Conservation (phyloP, 2,113 vertebrate species). For the Calidris pygmaea region DNA sequence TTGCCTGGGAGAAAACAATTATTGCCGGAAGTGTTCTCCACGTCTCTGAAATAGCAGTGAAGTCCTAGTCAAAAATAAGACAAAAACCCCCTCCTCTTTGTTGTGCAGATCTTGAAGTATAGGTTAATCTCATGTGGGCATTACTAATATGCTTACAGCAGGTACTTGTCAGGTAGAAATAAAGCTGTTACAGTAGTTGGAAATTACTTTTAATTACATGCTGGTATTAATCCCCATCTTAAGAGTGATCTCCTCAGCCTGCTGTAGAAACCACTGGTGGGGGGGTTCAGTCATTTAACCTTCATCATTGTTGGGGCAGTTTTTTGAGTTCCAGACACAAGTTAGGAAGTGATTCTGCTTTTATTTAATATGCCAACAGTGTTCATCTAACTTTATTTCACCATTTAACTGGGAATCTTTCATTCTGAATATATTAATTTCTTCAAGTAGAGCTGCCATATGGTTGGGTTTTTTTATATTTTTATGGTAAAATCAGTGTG, state of each 20-base stretch:
- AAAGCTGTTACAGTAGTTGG: neutral
- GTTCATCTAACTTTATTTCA: neutral
- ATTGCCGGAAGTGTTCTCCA: neutral
- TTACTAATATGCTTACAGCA: neutral
- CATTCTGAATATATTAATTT: neutral
- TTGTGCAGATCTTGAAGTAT: neutral
- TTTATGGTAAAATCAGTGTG: neutral
- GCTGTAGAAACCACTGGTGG: neutral
- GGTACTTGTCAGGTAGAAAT: neutral
- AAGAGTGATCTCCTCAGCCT: neutral
- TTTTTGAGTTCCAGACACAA: neutral
- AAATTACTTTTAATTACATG: neutral
- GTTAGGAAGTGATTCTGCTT: neutral
- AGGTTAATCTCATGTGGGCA: neutral
- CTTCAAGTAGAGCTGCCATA: neutral
- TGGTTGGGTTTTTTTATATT: neutral
- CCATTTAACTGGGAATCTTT: neutral
- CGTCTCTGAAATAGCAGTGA: neutral
- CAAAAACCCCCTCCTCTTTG: rapidly evolving
- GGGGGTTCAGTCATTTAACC: neutral
- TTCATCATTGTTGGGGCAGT: neutral
- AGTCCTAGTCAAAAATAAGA: neutral
- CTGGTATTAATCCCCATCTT: neutral
- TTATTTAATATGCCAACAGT: neutral
- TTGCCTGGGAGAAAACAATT: neutral